Conservation (phyloP, 1,140 invertebrate genomes). For the Wasmannia auropunctata region DNA sequence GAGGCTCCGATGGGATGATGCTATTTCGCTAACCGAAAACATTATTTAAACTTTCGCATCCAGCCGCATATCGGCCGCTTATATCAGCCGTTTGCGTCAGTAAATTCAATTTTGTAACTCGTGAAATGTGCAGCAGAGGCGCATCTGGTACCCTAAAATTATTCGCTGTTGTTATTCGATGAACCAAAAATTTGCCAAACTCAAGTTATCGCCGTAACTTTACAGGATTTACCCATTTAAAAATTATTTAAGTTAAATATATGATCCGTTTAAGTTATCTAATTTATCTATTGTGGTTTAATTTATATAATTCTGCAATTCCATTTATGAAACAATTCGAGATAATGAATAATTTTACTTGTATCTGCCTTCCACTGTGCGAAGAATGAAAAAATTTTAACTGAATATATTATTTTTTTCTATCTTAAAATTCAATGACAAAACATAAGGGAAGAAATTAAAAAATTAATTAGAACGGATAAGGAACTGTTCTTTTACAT, state of each 20-base stretch:
- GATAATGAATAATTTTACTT: neutral
- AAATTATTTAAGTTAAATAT: conserved; percentile 1
- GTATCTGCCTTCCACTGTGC: neutral
- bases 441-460: neutral
- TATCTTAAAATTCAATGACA: neutral
- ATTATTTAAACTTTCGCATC: conserved; percentile 49
- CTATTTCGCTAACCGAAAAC: conserved; percentile 42
- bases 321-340: neutral
- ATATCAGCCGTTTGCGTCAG: neutral
- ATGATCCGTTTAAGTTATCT: too few species aligned
- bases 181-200: neutral
- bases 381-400: neutral
- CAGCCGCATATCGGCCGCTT: neutral
- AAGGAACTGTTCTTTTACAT: neutral
- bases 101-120: conserved; percentile 22
- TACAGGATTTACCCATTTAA: neutral
- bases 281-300: too few species aligned
- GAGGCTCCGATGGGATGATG: neutral
- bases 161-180: neutral
- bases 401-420: neutral
- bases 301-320: neutral
- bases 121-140: neutral
- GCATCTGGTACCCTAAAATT: conserved; percentile 4
- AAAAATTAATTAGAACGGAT: neutral
- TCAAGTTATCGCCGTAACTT: neutral